Base-by-base conservation (phyloP, 1,140 invertebrate species). In the Drosophila saltans region DNA sequence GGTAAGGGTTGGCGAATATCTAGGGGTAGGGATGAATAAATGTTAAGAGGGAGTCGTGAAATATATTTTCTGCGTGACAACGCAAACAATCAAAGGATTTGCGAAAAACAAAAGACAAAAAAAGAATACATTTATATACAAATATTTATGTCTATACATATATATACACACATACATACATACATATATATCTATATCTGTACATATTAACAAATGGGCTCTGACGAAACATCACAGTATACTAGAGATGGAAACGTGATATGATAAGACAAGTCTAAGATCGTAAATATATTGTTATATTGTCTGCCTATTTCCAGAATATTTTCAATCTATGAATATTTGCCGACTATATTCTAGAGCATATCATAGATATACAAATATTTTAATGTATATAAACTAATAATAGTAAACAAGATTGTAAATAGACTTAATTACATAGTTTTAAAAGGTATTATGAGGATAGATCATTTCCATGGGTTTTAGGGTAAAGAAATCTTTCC, bases 11-110 rank as follows among this genome's bases (percentile, higher is more conserved):
- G 3, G 33, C 33, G 33, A 5, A 36, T 36, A 5, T 43, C 11
- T n/a, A 11, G 4, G 45, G 45, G 45, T 52, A 24, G 24, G 45
- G 21, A 21, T 52, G n/a, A 52, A 52, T 52, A 26, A 52, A 52
- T 52, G 21, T 26, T 52, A 52, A 52, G 33, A 10, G 60, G 30
- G 58, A 57, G 60, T 55, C 60, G 60, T 70, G 66, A 61, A 77
- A 77, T 62, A 72, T 71, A 81, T 85, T 76, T 75, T 74, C 64
- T 89, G 71, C 84, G 84, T 89, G 84, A 74, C 85, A 75, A 56
- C 84, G 84, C 81, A 89, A 89, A 89, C 85, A 89, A 81, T 81
- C 11, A 81, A 89, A 89, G 84, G 84, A 89, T 89, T 89, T 89
- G 84, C 84, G 67, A 88, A 88, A 78, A 72, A 72, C 33, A 63